Conservation (phyloP, 2,888 invertebrate species). For the Melieria crassipennis region DNA sequence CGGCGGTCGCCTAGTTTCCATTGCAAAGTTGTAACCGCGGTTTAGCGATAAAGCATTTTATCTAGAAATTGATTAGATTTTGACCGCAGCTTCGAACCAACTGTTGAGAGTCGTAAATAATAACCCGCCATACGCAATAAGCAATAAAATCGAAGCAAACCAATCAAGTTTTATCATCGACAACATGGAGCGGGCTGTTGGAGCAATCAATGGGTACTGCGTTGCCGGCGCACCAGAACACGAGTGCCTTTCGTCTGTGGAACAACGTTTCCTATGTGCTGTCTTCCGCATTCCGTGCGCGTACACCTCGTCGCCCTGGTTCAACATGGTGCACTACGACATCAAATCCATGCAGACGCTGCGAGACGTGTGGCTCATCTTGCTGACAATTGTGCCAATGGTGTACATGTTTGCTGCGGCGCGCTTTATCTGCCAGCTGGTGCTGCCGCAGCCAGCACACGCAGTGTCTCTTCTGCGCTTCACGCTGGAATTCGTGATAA, state of each 20-base stretch:
- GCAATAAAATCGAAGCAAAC: conserved; percentile 6
- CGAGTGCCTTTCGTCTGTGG: conserved; percentile 37
- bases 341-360: conserved; percentile 45
- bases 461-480: conserved; percentile 52
- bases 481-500: conserved; percentile 69
- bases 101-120: background rate
- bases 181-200: conserved; percentile 9
- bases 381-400: conserved; percentile 48
- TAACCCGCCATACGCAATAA: background rate
- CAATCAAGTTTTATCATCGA: conserved; percentile 6
- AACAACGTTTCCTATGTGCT: conserved; percentile 36
- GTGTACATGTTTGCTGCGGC: conserved; percentile 48
- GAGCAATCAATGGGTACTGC: conserved; percentile 22
- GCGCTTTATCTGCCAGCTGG: conserved; percentile 35
- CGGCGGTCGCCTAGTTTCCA: background rate
- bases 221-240: conserved; percentile 26
- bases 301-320: background rate
- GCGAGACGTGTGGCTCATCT: conserved; percentile 44
- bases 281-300: background rate
- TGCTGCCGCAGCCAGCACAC: background rate
- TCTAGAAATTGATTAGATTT: conserved; percentile 2
- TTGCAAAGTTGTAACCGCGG: background rate
- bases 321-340: conserved; percentile 38
- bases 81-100: background rate
- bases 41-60: background rate